Base-by-base conservation (phyloP, 1,140 invertebrate species). In the Calosoma granatense region DNA sequence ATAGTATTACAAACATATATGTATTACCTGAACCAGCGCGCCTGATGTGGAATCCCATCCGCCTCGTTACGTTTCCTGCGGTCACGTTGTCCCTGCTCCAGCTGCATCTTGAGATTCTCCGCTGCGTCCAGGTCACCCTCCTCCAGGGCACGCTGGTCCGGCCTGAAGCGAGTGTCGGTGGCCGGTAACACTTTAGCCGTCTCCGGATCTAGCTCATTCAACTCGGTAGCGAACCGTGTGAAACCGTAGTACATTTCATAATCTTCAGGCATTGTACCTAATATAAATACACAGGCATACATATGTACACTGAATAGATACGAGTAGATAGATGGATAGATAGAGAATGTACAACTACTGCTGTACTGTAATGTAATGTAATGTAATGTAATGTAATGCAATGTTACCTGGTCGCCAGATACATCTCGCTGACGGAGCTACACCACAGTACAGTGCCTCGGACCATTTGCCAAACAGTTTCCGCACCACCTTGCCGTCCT, bases 201-300 rank as follows among this genome's bases (percentile, higher is more conserved):
- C 57, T 86, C 82, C 2, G 79, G 76, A 61, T 85, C 81, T 20
- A 90, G 64, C 69, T 93, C 89, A 73, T 92, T 92, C 19, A 92
- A 74, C 71, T 92, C 87, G 68, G 91, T 88, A 2, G 90, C 88
- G 76, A 92, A 91, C 55, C 85, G 71, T 3, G 88, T 89, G 72
- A 92, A 92, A 1, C 89, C 89, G 72, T 92, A 92, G 71, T 90
- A 92, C 30, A 84, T 64, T 67, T 90, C 83, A 73, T 84, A 81
- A 62, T 92, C 84, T 54, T 87, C 84, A 1, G 89, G 87, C 81
- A 92, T 84, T 3, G 85, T 81, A 51, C 85, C 84, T 84, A 30
- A 6, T 30, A 6, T 30, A 30, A 6, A 30, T 6, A n/a, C 64
- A 1, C 60, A 58, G 36, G 62, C 12, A n/a, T 14, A 36, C 14